phyloP scores from a whole-genome alignment of 2,113 vertebrate species.

The Perca schrenkii region DNA sequence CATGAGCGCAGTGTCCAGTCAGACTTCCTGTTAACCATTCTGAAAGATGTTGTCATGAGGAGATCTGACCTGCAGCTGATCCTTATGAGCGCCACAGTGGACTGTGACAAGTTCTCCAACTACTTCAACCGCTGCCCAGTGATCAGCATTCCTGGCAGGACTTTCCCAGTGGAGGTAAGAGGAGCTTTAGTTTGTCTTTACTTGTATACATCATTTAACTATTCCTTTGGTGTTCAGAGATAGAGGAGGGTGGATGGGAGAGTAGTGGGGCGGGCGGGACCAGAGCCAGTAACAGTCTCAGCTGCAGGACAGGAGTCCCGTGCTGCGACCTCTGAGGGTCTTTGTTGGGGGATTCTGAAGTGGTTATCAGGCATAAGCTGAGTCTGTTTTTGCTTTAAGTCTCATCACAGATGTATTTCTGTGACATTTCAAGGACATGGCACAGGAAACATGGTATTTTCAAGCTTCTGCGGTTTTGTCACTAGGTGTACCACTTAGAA shows the following conservation, averaged over 20 bases:
- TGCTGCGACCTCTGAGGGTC: too few species aligned
- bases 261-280: too few species aligned
- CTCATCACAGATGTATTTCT: background rate
- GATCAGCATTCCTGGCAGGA: constrained; percentile 93
- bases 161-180: constrained; percentile 94
- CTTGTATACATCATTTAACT: background rate
- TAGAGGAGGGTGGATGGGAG: too few species aligned
- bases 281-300: too few species aligned
- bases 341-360: background rate
- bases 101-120: constrained; percentile 93
- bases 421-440: background rate
- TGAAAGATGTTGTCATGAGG: constrained; percentile 92
- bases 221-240: background rate
- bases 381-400: background rate
- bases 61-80: constrained; percentile 94
- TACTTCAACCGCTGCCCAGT: constrained; percentile 97
- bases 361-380: background rate
- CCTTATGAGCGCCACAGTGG: constrained; percentile 98
- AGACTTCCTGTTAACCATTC: constrained; percentile 94
- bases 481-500: constrained; percentile 94
- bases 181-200: background rate
- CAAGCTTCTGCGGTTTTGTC: constrained; percentile 2
- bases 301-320: too few species aligned
- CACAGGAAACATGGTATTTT: background rate
- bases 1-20: constrained; percentile 98